Evolutionary conservation across 1,140 invertebrate species (phyloP).

Genomic region (Philopotamus ludificatus): DNA sequence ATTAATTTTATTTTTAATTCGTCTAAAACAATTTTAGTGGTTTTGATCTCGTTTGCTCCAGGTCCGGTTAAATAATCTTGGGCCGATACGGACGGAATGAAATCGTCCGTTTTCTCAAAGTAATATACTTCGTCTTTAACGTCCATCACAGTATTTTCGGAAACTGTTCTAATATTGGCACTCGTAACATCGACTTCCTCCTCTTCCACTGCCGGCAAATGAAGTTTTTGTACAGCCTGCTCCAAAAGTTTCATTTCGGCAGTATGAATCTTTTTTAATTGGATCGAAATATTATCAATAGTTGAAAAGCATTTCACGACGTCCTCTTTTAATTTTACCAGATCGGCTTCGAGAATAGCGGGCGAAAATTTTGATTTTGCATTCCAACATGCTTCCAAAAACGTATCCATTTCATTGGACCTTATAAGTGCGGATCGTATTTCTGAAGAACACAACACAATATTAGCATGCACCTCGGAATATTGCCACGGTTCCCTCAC

Average conservation of each 20-base stretch:
- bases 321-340: constrained; percentile 23
- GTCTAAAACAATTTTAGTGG: constrained; percentile 30
- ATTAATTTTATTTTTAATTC: constrained; percentile 50
- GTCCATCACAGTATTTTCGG: constrained; percentile 30
- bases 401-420: constrained; percentile 31
- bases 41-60: constrained; percentile 29
- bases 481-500: constrained; percentile 29
- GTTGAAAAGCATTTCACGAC: constrained; percentile 25
- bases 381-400: constrained; percentile 32
- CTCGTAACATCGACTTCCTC: constrained; percentile 14
- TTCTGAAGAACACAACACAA: constrained; percentile 13
- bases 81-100: background rate
- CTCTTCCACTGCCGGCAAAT: constrained; percentile 32
- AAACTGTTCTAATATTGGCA: constrained; percentile 19
- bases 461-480: constrained; percentile 28
- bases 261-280: constrained; percentile 29
- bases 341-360: constrained; percentile 28
- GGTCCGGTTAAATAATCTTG: constrained; percentile 32
- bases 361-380: constrained; percentile 37
- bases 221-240: constrained; percentile 29
- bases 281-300: constrained; percentile 18
- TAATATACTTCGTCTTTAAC: constrained; percentile 39
- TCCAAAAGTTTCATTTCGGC: constrained; percentile 36
- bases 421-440: constrained; percentile 17
- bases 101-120: constrained; percentile 35